Evolutionary conservation across 2,888 invertebrate genomes (phyloP).

Genomic region (Diarsia brunnea): DNA sequence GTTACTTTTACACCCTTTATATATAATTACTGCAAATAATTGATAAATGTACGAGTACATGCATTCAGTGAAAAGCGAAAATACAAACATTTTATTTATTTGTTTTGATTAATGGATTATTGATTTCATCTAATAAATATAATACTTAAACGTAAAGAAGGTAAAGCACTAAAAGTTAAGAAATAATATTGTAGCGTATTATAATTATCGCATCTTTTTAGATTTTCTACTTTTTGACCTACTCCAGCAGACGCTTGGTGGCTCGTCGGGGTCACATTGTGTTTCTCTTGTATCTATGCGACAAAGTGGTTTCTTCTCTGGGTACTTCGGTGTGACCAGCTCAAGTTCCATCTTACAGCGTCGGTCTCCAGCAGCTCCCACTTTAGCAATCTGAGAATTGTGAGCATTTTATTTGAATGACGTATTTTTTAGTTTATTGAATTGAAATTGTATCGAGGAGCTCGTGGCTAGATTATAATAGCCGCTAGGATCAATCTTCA

Average conservation of each 20-base stretch:
- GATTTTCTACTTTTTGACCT: conserved; percentile 73
- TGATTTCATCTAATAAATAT: neutral
- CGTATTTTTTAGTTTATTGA: neutral
- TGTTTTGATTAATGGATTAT: neutral
- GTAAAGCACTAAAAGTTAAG: neutral
- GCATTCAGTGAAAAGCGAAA: too few relatives aligned
- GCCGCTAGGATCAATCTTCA: too few relatives aligned
- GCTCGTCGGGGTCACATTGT: conserved; percentile 83
- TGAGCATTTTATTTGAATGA: neutral
- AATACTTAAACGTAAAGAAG: neutral
- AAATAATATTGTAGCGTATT: neutral
- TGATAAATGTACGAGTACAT: too few relatives aligned
- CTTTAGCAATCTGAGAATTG: conserved; percentile 79
- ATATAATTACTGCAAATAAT: too few relatives aligned
- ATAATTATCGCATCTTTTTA: neutral
- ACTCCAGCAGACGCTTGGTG: conserved; percentile 69
- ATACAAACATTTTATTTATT: too few relatives aligned
- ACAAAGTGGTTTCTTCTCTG: conserved; percentile 87
- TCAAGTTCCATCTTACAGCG: conserved; percentile 91
- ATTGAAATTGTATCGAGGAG: too few relatives aligned
- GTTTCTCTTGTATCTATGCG: conserved; percentile 85
- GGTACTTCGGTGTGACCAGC: conserved; percentile 92
- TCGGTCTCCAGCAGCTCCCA: conserved; percentile 83
- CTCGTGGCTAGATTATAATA: too few relatives aligned
- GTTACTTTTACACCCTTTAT: too few relatives aligned